Conservation (phyloP, 2,888 invertebrate species). For the Itoplectis maculator region DNA sequence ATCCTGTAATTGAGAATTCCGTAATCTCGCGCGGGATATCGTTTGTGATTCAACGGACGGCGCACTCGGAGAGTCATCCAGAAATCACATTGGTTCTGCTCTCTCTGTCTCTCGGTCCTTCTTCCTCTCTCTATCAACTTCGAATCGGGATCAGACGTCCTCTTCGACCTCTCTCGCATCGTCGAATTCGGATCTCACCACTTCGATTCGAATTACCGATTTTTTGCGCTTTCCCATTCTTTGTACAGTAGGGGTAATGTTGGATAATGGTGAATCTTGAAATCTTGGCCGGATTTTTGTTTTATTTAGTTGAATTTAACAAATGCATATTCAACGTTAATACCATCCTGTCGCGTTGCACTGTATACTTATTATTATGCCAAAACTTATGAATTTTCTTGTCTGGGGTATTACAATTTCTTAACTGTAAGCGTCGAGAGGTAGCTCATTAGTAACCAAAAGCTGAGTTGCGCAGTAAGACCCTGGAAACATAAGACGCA, state of each 20-base stretch:
- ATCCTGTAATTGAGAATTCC: conserved; percentile 77
- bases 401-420: conserved; percentile 11
- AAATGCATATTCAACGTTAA: background rate
- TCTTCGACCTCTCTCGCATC: background rate
- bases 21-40: conserved; percentile 70
- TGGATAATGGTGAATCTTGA: no score
- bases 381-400: conserved; percentile 18
- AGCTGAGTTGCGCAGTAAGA: conserved; percentile 6
- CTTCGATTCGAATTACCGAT: background rate
- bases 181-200: background rate
- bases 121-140: background rate
- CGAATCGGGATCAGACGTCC: background rate
- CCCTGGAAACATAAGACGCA: conserved; percentile 39
- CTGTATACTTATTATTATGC: conserved; percentile 3
- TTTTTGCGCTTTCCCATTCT: background rate
- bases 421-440: conserved; percentile 11
- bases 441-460: conserved; percentile 51
- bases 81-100: conserved; percentile 17
- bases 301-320: background rate
- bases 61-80: conserved; percentile 18
- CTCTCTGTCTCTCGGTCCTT: background rate
- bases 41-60: conserved; percentile 19
- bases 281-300: background rate
- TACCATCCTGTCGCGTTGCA: background rate
- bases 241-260: background rate